Base-by-base conservation (phyloP, 2,888 invertebrate genomes). In the Flexamia atlantica region DNA sequence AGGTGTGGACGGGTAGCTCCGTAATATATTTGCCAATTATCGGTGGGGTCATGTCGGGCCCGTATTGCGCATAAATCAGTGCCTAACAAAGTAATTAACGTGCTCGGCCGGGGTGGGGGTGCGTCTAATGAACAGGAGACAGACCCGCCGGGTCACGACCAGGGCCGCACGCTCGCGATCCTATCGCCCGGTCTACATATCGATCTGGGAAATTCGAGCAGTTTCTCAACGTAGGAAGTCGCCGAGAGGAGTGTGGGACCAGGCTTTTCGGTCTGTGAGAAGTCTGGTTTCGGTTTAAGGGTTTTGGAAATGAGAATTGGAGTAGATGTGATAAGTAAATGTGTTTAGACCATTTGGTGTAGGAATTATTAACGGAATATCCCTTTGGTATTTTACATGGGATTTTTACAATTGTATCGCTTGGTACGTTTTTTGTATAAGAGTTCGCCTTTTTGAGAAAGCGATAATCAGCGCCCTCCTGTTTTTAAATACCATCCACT, bases 21-120 rank as follows among this genome's bases (percentile, higher is more conserved):
- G 76, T 76, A 76, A 76, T 76, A 76, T 76, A 76, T 76, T 76
- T 76, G 76, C 76, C 76, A 76, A 76, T 76, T 76, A 76, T 76
- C 76, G 23, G 76, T 28, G 30, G 76, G 76, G 76, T 76, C 76
- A 76, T 76, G 76, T 76, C 53, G 76, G 50, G 28, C 42, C 76
- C 53, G 76, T 76, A 76, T 76, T 76, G 76, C 76, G 76, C 46
- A 76, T 76, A 76, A 50, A 76, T 76, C 76, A 76, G 76, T 10
- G 50, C 28, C 76, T 76, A 76, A 76, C 76, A 76, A 76, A 76
- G 76, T 76, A 76, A 76, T 76, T 76, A 76, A 76, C 76, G 76
- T 30, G 76, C 28, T 7, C 4, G 3, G 28, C 28, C 1, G 50
- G 76, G 50, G 25, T 12, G 50, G 50, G 76, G 50, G 36, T 50